phyloP scores from a whole-genome alignment of 2,888 invertebrate genomes.

The Drosophila sordidapex region DNA sequence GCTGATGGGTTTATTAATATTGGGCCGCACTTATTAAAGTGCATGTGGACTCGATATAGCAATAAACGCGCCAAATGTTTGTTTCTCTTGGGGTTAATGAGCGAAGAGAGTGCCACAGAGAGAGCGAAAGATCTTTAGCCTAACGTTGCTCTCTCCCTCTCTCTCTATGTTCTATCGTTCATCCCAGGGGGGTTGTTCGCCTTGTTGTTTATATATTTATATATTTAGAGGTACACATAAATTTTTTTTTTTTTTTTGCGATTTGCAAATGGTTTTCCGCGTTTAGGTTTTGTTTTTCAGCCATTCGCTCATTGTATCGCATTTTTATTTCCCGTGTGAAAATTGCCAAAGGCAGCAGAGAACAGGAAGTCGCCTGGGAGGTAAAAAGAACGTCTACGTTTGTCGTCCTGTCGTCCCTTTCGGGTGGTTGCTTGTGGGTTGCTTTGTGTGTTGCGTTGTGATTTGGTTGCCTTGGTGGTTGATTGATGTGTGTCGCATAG shows the following conservation, averaged over 20 bases:
- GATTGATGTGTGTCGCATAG: conserved; percentile 72
- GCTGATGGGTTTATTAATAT: conserved; percentile 77
- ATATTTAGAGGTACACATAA: conserved; percentile 1
- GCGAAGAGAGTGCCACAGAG: background rate
- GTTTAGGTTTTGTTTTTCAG: conserved; percentile 78
- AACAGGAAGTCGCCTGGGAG: conserved; percentile 62
- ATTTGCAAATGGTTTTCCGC: conserved; percentile 81
- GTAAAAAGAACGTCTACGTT: conserved; percentile 47
- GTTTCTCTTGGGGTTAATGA: conserved; percentile 72
- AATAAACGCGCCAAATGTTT: conserved; percentile 65
- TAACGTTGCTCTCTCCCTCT: background rate
- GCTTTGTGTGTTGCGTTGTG: conserved; percentile 61
- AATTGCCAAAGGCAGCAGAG: conserved; percentile 63
- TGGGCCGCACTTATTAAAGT: conserved; percentile 51
- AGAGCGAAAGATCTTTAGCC: background rate
- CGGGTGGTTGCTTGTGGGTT: conserved; percentile 53
- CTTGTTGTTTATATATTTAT: conserved; percentile 11
- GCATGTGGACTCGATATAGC: conserved; percentile 50
- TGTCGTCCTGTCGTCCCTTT: conserved; percentile 34
- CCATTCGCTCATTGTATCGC: conserved; percentile 72
- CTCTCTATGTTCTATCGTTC: conserved; percentile 7
- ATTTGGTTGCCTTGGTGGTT: conserved; percentile 77
- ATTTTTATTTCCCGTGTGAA: conserved; percentile 80
- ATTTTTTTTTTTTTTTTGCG: conserved; percentile 43
- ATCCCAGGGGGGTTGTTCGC: conserved; percentile 59